These are phyloP conservation scores for Cataglyphis albicans DNA, from an alignment of 2,888 invertebrate genomes.

Conservation along the genomic window DNA sequence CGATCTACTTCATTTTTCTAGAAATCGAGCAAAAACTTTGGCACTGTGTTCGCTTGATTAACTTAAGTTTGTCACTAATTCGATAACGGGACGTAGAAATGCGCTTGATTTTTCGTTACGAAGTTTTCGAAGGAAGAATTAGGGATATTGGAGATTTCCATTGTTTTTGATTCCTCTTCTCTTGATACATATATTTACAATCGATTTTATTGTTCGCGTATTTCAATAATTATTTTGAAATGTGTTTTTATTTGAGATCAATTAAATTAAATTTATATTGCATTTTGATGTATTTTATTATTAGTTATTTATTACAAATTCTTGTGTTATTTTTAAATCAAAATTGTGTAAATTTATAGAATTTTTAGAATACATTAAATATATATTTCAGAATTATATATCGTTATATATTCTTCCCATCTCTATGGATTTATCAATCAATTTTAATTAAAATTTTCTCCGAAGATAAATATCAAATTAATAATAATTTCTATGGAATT, in stretches of 20 bases:
- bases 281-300: neutral
- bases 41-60: constrained; percentile 42
- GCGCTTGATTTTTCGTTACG: constrained; percentile 10
- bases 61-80: constrained; percentile 38
- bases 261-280: neutral
- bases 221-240: neutral
- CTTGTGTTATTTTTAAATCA: neutral
- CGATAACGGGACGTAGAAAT: constrained; percentile 16
- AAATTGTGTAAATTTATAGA: too few relatives aligned
- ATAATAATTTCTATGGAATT: too few relatives aligned
- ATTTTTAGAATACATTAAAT: too few relatives aligned
- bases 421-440: too few relatives aligned
- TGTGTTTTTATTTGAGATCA: neutral
- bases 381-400: too few relatives aligned
- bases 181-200: neutral
- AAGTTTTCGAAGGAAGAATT: neutral
- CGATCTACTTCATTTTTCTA: constrained; percentile 36
- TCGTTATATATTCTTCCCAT: too few relatives aligned
- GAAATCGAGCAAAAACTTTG: constrained; percentile 44
- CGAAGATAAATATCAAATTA: too few relatives aligned
- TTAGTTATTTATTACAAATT: too few relatives aligned
- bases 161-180: constrained; percentile 6
- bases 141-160: neutral
- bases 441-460: too few relatives aligned
- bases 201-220: neutral